phyloP scores from a whole-genome alignment of 1,140 invertebrate genomes.

The Solenopsis fugax region DNA sequence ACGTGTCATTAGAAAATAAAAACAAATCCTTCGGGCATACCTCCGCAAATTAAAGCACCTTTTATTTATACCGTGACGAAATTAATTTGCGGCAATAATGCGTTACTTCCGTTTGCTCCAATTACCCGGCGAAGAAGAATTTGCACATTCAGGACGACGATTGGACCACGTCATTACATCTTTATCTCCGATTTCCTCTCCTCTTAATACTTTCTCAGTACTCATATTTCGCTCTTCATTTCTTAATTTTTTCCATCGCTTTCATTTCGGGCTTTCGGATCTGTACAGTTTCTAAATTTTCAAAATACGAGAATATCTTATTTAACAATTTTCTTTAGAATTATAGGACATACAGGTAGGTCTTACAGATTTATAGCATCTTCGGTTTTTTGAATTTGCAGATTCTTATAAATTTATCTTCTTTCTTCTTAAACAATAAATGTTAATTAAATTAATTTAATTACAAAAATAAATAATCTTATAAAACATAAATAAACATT shows the following conservation, averaged over 20 bases:
- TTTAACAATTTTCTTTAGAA: background rate
- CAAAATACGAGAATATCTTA: background rate
- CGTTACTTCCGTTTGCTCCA: slow-evolving; percentile 55
- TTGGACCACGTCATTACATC: slow-evolving; percentile 29
- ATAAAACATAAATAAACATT: background rate
- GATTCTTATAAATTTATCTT: background rate
- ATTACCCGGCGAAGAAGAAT: slow-evolving; percentile 11
- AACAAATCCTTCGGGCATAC: background rate
- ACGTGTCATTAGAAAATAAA: background rate
- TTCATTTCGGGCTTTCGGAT: slow-evolving; percentile 28
- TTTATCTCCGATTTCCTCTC: slow-evolving; percentile 57
- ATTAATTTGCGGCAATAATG: slow-evolving; percentile 36
- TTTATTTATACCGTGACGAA: slow-evolving; percentile 46
- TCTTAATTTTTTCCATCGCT: slow-evolving; percentile 35
- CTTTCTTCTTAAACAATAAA: background rate
- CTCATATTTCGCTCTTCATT: slow-evolving; percentile 42
- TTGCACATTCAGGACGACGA: slow-evolving; percentile 37
- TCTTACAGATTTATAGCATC: background rate
- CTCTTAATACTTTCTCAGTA: slow-evolving; percentile 50
- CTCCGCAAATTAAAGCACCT: background rate
- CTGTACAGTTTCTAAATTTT: background rate
- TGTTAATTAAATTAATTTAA: background rate
- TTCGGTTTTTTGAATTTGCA: background rate
- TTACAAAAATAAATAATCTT: background rate
- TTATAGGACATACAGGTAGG: background rate